Evolutionary conservation across 2,888 invertebrate species (phyloP).

Genomic region (Ennomos fuscantarius): DNA sequence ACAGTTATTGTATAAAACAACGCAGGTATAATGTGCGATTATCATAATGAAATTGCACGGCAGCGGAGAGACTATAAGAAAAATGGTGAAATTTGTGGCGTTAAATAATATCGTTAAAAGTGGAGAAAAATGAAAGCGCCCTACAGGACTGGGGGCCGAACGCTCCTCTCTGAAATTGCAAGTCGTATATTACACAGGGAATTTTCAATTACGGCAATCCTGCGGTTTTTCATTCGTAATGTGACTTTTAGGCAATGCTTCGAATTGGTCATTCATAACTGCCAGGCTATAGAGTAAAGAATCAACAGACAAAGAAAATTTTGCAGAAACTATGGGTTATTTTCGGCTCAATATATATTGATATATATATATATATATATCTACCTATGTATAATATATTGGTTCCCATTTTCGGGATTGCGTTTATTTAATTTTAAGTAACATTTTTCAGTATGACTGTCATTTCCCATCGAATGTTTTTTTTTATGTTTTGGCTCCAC

Average conservation of each 20-base stretch:
- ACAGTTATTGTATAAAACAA: slow-evolving; percentile 58
- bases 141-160: slow-evolving; percentile 64
- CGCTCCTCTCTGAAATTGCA: slow-evolving; percentile 78
- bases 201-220: slow-evolving; percentile 85
- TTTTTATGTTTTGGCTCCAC: no score
- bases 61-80: slow-evolving; percentile 67
- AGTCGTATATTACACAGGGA: slow-evolving; percentile 83
- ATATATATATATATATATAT: no score
- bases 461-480: no score
- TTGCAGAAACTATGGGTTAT: not conserved
- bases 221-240: slow-evolving; percentile 84
- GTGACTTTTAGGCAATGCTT: slow-evolving; percentile 79
- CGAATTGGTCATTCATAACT: slow-evolving; percentile 75
- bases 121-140: slow-evolving; percentile 76
- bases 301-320: slow-evolving; percentile 30
- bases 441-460: no score
- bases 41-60: slow-evolving; percentile 81
- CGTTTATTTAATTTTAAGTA: not conserved
- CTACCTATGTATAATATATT: no score
- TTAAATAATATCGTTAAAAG: slow-evolving; percentile 83
- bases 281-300: slow-evolving; percentile 40
- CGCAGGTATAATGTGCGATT: slow-evolving; percentile 70
- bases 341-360: not conserved
- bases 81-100: slow-evolving; percentile 81
- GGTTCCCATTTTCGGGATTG: no score